phyloP scores from a whole-genome alignment of 92 coral and sea anemone species.

The Epizoanthus ramosus region DNA sequence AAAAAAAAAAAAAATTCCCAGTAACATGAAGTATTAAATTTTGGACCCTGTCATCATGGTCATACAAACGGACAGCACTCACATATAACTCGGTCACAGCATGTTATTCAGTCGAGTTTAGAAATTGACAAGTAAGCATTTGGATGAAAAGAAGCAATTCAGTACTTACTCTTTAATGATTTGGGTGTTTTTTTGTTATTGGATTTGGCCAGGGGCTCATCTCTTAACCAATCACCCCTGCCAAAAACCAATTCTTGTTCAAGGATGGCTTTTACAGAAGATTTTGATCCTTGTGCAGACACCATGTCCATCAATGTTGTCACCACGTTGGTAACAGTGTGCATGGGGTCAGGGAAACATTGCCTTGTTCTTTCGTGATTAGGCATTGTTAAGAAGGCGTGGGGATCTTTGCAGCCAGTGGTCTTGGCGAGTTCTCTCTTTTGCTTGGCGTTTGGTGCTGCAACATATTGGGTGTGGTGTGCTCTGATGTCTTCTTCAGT shows the following conservation, averaged over 20 bases:
- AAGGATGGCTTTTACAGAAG: background rate
- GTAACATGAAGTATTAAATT: too few species aligned
- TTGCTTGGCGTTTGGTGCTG: background rate
- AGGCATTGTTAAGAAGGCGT: conserved; percentile 18
- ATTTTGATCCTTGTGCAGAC: conserved; percentile 6
- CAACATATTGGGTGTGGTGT: conserved; percentile 2
- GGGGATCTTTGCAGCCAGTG: conserved; percentile 30
- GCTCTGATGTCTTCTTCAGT: background rate
- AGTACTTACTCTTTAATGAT: background rate
- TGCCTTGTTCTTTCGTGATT: conserved; percentile 38
- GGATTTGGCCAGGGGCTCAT: too few species aligned
- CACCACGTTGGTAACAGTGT: conserved; percentile 45
- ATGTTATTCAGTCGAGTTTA: too few species aligned
- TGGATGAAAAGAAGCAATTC: too few species aligned
- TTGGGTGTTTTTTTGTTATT: too few species aligned
- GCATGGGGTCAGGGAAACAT: conserved; percentile 45
- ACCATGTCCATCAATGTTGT: conserved; percentile 39
- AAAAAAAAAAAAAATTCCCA: too few species aligned
- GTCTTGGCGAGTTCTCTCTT: conserved; percentile 30
- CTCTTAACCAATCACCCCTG: background rate
- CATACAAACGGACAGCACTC: too few species aligned
- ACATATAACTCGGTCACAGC: too few species aligned
- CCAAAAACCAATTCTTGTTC: background rate
- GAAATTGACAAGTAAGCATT: too few species aligned
- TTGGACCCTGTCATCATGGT: too few species aligned